Percentiles rank a stretch among this genome's conserved stretches.
Conservation (phyloP, 2,113 vertebrate genomes). For the Atherinomorus stipes region DNA sequence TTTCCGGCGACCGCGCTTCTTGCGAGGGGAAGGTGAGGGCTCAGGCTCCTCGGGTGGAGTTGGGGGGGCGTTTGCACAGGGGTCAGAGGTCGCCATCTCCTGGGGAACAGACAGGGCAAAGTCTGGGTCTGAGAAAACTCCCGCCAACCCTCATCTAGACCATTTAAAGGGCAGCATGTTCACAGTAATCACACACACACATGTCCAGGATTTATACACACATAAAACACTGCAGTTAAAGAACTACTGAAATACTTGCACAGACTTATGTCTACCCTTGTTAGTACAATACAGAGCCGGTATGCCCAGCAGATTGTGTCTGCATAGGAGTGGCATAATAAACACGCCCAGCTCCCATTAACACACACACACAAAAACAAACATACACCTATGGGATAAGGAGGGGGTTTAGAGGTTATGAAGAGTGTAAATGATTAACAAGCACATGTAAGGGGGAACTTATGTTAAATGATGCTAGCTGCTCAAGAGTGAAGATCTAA, state of each 20-base stretch:
- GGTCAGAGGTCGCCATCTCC: constrained; percentile 79
- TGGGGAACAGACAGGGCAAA: constrained; percentile 72
- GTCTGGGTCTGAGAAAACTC: constrained; percentile 64
- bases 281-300: constrained; percentile 58
- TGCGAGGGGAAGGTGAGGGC: constrained; percentile 76
- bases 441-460: background rate
- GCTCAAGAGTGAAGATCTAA: background rate
- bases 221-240: constrained; percentile 48
- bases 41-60: constrained; percentile 86
- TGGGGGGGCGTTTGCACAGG: constrained; percentile 87
- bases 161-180: constrained; percentile 54
- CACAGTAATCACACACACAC: constrained; percentile 31
- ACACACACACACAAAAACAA: constrained; percentile 47
- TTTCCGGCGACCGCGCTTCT: constrained; percentile 81
- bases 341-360: constrained; percentile 45
- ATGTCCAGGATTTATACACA: constrained; percentile 23
- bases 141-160: constrained; percentile 37
- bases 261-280: constrained; percentile 48
- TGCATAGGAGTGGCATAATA: constrained; percentile 57
- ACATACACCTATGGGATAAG: constrained; percentile 32
- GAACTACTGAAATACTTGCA: constrained; percentile 43
- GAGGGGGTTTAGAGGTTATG: constrained; percentile 15
- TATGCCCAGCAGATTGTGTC: constrained; percentile 48
- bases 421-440: constrained; percentile 39
- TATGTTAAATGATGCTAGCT: constrained; percentile 6